Conservation (phyloP, 1,140 invertebrate species). For the Diorhabda sublineata region DNA sequence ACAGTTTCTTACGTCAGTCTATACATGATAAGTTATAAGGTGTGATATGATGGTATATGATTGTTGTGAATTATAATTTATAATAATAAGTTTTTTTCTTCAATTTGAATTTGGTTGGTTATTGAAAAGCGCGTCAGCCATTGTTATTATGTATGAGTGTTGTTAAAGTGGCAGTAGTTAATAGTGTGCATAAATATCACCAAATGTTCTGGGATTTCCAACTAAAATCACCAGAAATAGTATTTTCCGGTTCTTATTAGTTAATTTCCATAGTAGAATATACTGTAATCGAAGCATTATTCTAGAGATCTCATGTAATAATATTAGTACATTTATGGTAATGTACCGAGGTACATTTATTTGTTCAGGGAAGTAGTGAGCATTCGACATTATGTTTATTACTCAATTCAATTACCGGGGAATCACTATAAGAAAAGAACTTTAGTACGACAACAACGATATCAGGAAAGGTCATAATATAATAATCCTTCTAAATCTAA, state of each 20-base stretch:
- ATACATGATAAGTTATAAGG: no score
- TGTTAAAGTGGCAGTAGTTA: no score
- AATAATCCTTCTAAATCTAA: neutral
- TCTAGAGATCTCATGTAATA: neutral
- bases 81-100: no score
- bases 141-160: no score
- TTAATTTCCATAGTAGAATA: neutral
- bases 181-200: no score
- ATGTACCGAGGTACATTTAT: no score
- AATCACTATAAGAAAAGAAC: neutral
- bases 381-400: neutral
- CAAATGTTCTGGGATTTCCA: neutral
- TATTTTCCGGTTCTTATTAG: neutral
- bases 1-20: no score
- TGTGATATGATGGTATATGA: no score
- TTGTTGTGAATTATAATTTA: no score
- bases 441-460: neutral
- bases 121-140: no score
- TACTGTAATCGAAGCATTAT: neutral
- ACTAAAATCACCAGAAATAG: neutral
- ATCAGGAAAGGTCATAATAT: neutral
- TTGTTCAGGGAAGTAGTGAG: neutral
- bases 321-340: neutral
- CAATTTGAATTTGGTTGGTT: no score
- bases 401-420: neutral